phyloP scores from a whole-genome alignment of 2,888 invertebrate species.

The Stratiomys singularior region DNA sequence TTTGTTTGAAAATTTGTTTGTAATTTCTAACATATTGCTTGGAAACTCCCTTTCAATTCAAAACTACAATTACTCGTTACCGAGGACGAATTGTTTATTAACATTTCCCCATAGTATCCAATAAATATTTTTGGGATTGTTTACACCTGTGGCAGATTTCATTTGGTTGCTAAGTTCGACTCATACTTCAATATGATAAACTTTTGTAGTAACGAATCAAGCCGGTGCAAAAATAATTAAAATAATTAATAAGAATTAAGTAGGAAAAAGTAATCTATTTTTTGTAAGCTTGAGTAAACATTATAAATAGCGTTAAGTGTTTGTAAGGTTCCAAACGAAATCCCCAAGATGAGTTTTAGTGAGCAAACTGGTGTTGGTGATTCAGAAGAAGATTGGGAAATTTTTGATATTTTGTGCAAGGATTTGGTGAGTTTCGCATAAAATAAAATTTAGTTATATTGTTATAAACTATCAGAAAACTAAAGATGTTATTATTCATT shows the following conservation, averaged over 20 bases:
- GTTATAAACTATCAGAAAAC: too few species aligned
- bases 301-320: not conserved
- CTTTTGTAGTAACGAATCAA: not conserved
- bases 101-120: not conserved
- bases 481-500: too few species aligned
- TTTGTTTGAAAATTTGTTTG: conserved; percentile 18
- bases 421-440: conserved; percentile 46
- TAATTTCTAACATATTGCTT: conserved; percentile 36
- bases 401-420: conserved; percentile 74
- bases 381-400: conserved; percentile 77
- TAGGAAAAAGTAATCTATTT: too few species aligned
- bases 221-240: not conserved
- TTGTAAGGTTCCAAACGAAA: too few species aligned
- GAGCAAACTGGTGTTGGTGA: conserved; percentile 60
- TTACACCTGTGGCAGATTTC: conserved; percentile 25
- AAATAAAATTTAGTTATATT: too few species aligned
- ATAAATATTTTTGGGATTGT: not conserved
- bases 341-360: conserved; percentile 5
- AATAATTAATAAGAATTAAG: not conserved
- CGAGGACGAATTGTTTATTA: not conserved
- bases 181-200: not conserved
- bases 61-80: not conserved
- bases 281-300: not conserved
- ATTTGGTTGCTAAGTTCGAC: not conserved
- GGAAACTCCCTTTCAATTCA: conserved; percentile 45